Evolutionary conservation across 1,140 invertebrate genomes (phyloP).

Genomic region (Parapsyche elsis): DNA sequence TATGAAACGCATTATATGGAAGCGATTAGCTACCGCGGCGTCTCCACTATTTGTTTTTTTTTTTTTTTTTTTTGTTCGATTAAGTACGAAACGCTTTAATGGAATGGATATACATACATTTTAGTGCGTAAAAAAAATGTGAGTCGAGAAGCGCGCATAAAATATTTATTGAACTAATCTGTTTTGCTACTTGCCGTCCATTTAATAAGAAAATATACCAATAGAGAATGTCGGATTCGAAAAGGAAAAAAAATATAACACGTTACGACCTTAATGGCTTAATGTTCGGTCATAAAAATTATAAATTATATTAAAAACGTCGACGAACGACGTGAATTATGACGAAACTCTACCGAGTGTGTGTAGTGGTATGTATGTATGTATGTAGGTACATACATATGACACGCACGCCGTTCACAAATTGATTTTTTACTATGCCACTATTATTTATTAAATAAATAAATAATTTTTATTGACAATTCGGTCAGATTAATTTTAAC

Average conservation of each 20-base stretch:
- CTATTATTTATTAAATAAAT: neutral
- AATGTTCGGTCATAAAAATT: slow-evolving; percentile 9
- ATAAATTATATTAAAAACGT: slow-evolving; percentile 24
- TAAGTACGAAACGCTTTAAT: too few species aligned
- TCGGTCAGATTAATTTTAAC: slow-evolving; percentile 29
- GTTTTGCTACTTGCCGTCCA: neutral
- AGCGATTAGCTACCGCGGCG: slow-evolving; percentile 6
- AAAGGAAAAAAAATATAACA: neutral
- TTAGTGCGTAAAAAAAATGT: neutral
- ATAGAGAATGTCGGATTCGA: neutral
- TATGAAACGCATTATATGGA: slow-evolving; percentile 26
- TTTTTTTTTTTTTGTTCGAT: too few species aligned
- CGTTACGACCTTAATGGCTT: neutral
- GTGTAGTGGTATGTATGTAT: too few species aligned
- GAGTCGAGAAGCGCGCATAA: neutral
- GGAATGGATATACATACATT: neutral
- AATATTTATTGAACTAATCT: neutral
- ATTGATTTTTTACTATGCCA: neutral
- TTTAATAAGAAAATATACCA: neutral
- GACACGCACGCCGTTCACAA: neutral
- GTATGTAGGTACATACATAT: too few species aligned
- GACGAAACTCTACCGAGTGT: neutral
- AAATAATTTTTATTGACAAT: neutral
- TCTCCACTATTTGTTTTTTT: too few species aligned
- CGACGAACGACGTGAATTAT: slow-evolving; percentile 22